Evolutionary conservation across 2,888 invertebrate species (phyloP).

Genomic region (Metalampra italica): DNA sequence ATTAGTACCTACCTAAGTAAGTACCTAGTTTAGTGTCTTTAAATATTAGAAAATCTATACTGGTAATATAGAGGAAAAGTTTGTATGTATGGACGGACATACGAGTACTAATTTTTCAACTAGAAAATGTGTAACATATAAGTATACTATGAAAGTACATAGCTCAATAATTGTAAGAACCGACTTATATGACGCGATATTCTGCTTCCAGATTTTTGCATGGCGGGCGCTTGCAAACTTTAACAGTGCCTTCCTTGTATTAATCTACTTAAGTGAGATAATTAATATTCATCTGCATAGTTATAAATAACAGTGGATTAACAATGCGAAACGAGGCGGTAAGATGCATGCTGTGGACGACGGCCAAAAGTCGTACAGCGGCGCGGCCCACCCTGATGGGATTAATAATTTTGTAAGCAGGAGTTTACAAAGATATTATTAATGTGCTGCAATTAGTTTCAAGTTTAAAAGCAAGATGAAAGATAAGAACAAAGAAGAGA

Average conservation of each 20-base stretch:
- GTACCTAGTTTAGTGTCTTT: no score
- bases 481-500: not conserved
- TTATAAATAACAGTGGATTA: constrained; percentile 64
- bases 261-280: constrained; percentile 17
- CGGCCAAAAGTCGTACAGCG: constrained; percentile 58
- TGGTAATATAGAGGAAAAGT: no score
- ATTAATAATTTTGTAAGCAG: constrained; percentile 56
- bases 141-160: no score
- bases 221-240: constrained; percentile 29
- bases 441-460: constrained; percentile 16
- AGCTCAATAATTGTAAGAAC: no score
- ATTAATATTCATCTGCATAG: constrained; percentile 31
- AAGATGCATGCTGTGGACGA: constrained; percentile 46
- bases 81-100: no score
- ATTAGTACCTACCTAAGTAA: no score
- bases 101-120: no score
- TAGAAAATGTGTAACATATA: no score
- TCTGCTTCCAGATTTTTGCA: constrained; percentile 33
- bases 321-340: constrained; percentile 43
- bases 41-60: no score
- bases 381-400: constrained; percentile 30
- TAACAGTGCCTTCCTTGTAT: constrained; percentile 29
- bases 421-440: constrained; percentile 40
- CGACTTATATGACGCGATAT: constrained; percentile 14
- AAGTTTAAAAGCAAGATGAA: not conserved